A percentile compares a stretch with the other conserved stretches of the same genome.
Evolutionary conservation across 2,888 invertebrate species (phyloP).

Genomic region (Drosophila villosipedis): DNA sequence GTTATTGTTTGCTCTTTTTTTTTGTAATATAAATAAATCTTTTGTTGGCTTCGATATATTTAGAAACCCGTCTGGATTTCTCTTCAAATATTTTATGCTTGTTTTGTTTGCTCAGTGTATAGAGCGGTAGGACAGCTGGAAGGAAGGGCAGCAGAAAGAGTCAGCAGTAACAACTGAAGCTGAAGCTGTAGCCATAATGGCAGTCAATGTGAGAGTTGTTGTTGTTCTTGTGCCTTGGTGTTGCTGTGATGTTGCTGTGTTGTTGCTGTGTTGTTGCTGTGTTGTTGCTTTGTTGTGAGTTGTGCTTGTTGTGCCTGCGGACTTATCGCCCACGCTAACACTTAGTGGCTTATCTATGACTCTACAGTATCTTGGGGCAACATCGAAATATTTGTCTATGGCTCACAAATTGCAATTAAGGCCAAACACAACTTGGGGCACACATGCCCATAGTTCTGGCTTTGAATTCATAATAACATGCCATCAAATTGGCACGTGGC

Average conservation of each 20-base stretch:
- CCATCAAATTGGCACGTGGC: constrained; percentile 68
- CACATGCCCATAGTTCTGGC: constrained; percentile 33
- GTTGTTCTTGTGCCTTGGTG: constrained; percentile 10
- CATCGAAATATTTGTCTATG: constrained; percentile 65
- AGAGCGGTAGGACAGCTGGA: neutral
- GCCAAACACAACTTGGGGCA: constrained; percentile 9
- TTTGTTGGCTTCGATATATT: neutral
- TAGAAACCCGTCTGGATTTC: neutral
- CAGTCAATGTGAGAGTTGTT: constrained; percentile 36
- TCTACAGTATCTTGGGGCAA: constrained; percentile 50
- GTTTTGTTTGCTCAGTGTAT: neutral
- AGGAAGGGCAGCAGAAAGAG: neutral
- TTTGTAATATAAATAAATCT: neutral
- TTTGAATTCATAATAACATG: constrained; percentile 61
- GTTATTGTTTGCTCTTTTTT: neutral
- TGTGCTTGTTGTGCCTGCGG: constrained; percentile 27
- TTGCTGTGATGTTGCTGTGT: constrained; percentile 20
- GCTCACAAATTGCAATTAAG: constrained; percentile 44
- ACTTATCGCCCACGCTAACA: constrained; percentile 62
- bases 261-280: constrained; percentile 5
- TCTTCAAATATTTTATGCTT: neutral
- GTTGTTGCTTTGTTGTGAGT: constrained; percentile 18
- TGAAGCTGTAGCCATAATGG: constrained; percentile 38
- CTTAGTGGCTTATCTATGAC: constrained; percentile 68
- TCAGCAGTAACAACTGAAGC: constrained; percentile 12